A percentile compares a stretch with the other conserved stretches of the same genome.
Evolutionary conservation across 2,888 invertebrate genomes (phyloP).

Genomic region (Catocala fraxini): DNA sequence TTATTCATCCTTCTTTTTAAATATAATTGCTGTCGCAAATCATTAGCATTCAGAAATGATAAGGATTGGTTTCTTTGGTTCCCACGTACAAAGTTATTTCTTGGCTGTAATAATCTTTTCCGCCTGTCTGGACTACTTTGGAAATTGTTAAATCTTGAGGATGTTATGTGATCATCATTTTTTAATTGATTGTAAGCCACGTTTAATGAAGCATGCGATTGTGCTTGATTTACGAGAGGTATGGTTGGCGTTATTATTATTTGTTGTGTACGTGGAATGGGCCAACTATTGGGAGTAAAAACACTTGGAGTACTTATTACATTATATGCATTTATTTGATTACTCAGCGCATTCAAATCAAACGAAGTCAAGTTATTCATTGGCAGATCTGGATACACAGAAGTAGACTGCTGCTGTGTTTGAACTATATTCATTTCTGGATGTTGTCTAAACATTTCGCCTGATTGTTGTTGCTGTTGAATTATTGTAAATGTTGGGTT

Average conservation of each 20-base stretch:
- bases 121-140: background rate
- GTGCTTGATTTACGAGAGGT: conserved; percentile 37
- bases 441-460: conserved; percentile 1
- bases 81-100: background rate
- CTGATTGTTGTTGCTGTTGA: background rate
- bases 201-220: conserved; percentile 21
- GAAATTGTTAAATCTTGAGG: conserved; percentile 1
- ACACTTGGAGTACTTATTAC: conserved; percentile 22
- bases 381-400: conserved; percentile 8
- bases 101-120: background rate
- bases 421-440: conserved; percentile 1
- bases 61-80: background rate
- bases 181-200: conserved; percentile 17
- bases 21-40: conserved; percentile 55
- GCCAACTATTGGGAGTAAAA: conserved; percentile 54
- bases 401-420: conserved; percentile 5
- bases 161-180: background rate
- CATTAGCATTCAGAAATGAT: conserved; percentile 26
- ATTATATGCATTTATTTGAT: conserved; percentile 26
- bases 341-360: conserved; percentile 27
- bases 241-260: conserved; percentile 33
- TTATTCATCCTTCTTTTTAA: conserved; percentile 36
- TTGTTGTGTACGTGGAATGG: conserved; percentile 33
- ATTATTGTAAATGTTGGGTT: background rate
- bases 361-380: conserved; percentile 13